Evolutionary conservation across 2,888 invertebrate species (phyloP), one percentile per base, ranked within the genome.

Genomic region (Protophormia terraenovae): DNA sequence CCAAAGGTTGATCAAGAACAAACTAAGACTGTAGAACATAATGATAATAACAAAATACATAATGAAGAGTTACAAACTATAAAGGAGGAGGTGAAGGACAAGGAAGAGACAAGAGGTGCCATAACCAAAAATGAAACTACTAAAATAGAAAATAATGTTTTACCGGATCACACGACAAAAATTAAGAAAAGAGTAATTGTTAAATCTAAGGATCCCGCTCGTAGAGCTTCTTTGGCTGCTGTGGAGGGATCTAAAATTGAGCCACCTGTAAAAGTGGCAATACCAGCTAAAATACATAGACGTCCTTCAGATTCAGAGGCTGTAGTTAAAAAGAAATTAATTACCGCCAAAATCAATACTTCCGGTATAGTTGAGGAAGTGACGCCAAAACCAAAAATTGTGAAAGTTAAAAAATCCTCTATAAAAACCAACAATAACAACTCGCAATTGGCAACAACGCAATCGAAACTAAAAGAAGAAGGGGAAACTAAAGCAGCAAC

Each of bases 301-400:
- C 88, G 92, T 75, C 91, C 91, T 73, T 92, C 92, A 16, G 92
- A 92, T 86, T 91, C 92, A 10, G 91, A 89, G 78, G 87, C 92
- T 55, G 87, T 92, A 82, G 87, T 91, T 3, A 91, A 90, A 82
- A 90, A 89, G 88, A 89, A 90, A 88, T 81, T 16, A 66, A 71
- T 81, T 47, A 77, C 77, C 64, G 22, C 53, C 32, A 85, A 80
- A 84, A 76, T 29, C 72, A 87, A 80, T 45, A 85, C 86, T 87
- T 86, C 88, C 87, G 88, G 83, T 45, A 27, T 24, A 32, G 84
- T 85, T 83, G 86, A 82, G 80, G 75, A 84, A 80, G 87, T 87
- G 86, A 81, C 81, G 84, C 84, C 86, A 69, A 87, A 88, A 35
- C 69, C 73, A 10, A 87, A 87, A 75, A 78, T 78, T 62, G 73